Percentiles rank a stretch among this genome's conserved stretches.
Evolutionary conservation across 2,113 vertebrate genomes (phyloP).

Genomic region (Microcebus murinus): DNA sequence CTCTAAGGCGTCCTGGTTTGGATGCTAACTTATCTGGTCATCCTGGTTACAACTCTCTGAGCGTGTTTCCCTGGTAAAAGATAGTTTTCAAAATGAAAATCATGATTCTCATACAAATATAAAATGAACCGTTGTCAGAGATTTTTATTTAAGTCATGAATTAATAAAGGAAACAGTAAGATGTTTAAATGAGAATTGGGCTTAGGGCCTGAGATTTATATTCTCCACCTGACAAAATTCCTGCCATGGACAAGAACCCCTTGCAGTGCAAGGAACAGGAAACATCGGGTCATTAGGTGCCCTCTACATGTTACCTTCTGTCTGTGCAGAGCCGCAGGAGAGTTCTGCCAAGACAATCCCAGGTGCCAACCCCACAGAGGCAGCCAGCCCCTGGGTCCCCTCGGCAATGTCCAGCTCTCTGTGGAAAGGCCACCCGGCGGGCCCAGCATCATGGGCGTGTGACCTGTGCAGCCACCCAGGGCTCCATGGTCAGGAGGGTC

Average conservation of each 20-base stretch:
- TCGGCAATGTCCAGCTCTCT: not conserved
- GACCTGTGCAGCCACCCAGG: not conserved
- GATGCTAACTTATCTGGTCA: not conserved
- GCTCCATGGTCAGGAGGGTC: not conserved
- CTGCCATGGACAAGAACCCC: not conserved
- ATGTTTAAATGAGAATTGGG: not conserved
- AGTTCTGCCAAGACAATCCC: not conserved
- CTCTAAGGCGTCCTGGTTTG: not conserved
- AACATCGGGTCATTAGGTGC: not conserved
- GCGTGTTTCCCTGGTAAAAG: not conserved
- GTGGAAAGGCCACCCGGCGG: not conserved
- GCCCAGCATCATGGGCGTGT: not conserved
- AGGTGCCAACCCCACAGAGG: not conserved
- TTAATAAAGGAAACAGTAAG: not conserved
- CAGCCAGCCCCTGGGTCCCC: fast-evolving
- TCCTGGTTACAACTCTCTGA: not conserved
- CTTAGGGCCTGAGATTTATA: not conserved
- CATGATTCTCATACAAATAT: not conserved
- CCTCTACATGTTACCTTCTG: too few species aligned
- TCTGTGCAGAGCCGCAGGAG: not conserved
- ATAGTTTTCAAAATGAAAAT: not conserved
- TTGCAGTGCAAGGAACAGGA: not conserved
- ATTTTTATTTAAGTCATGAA: not conserved
- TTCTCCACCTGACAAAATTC: not conserved
- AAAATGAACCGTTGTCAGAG: not conserved